Conservation (phyloP, 1,140 invertebrate genomes). For the Musca vetustissima region DNA sequence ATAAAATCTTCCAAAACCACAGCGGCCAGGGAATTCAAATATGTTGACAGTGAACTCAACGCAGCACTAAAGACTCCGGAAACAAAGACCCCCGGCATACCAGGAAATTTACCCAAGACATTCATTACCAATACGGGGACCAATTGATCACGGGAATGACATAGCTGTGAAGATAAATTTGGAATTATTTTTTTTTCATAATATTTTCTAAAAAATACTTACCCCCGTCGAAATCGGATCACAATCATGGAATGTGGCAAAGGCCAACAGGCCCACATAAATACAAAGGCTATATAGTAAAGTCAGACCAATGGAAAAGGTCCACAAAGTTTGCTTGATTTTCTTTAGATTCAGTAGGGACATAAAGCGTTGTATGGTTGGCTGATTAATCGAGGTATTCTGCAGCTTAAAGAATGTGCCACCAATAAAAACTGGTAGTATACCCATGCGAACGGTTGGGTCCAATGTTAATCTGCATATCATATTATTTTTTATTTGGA, state of each 20-base stretch:
- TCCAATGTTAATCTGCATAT: slow-evolving; percentile 63
- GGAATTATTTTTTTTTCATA: neutral
- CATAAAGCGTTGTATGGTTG: slow-evolving; percentile 80
- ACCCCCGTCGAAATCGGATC: slow-evolving; percentile 69
- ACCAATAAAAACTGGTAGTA: slow-evolving; percentile 76
- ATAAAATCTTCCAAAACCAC: slow-evolving; percentile 84
- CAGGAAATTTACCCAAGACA: slow-evolving; percentile 70
- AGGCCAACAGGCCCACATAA: slow-evolving; percentile 76
- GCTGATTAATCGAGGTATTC: slow-evolving; percentile 81
- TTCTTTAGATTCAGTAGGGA: slow-evolving; percentile 39
- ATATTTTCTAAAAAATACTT: slow-evolving; percentile 29
- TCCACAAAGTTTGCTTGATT: slow-evolving; percentile 52
- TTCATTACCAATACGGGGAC: slow-evolving; percentile 80
- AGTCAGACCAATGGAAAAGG: slow-evolving; percentile 66
- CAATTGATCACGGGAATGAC: slow-evolving; percentile 73
- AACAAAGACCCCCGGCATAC: slow-evolving; percentile 79
- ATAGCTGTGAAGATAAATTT: slow-evolving; percentile 43
- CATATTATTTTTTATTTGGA: neutral
- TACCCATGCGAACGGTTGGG: slow-evolving; percentile 71
- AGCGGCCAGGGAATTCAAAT: slow-evolving; percentile 88
- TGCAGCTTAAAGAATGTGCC: slow-evolving; percentile 84
- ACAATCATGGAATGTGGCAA: slow-evolving; percentile 74
- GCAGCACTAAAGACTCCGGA: slow-evolving; percentile 85
- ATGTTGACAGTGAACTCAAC: slow-evolving; percentile 91
- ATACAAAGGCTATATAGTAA: slow-evolving; percentile 66